A percentile compares a stretch with the other conserved stretches of the same genome.
Conservation (phyloP, 2,113 vertebrate species). For the Erythrocercus mccallii region DNA sequence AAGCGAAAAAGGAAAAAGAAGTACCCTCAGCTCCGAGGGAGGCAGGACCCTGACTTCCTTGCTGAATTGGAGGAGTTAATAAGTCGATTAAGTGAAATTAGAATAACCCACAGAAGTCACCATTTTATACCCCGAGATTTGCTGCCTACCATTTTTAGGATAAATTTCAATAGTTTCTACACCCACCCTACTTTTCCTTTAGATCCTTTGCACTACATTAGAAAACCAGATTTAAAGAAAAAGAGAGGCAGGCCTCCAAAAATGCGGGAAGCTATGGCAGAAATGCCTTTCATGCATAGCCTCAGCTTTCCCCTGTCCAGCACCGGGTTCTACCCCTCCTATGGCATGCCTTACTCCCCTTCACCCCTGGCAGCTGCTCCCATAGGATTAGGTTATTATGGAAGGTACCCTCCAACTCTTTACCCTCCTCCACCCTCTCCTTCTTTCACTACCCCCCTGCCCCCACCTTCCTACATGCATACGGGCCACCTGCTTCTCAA, state of each 20-base stretch:
- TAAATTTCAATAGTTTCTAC: conserved; percentile 87
- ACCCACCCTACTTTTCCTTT: conserved; percentile 83
- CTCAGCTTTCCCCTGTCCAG: conserved; percentile 89
- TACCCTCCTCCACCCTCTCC: conserved; percentile 88
- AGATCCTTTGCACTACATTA: conserved; percentile 89
- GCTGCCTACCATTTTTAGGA: conserved; percentile 89
- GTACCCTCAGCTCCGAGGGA: conserved; percentile 84
- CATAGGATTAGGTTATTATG: conserved; percentile 90
- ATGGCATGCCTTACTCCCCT: conserved; percentile 93
- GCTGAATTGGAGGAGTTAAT: conserved; percentile 90
- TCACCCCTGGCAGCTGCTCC: conserved; percentile 81
- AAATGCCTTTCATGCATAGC: conserved; percentile 94
- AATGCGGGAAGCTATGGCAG: conserved; percentile 91
- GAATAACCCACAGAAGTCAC: conserved; percentile 87
- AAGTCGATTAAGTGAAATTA: conserved; percentile 84
- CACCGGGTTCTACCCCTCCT: conserved; percentile 92
- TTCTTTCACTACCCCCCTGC: conserved; percentile 86
- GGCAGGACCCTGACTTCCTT: conserved; percentile 92
- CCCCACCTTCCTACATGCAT: conserved; percentile 82
- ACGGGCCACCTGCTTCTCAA: conserved; percentile 91
- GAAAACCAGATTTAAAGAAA: conserved; percentile 84
- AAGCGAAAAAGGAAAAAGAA: conserved; percentile 97
- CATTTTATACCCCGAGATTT: conserved; percentile 84
- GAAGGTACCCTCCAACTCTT: conserved; percentile 86
- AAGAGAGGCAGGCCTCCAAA: conserved; percentile 91